Conservation (phyloP, 92 coral and sea anemone genomes). For the Metridium senile region DNA sequence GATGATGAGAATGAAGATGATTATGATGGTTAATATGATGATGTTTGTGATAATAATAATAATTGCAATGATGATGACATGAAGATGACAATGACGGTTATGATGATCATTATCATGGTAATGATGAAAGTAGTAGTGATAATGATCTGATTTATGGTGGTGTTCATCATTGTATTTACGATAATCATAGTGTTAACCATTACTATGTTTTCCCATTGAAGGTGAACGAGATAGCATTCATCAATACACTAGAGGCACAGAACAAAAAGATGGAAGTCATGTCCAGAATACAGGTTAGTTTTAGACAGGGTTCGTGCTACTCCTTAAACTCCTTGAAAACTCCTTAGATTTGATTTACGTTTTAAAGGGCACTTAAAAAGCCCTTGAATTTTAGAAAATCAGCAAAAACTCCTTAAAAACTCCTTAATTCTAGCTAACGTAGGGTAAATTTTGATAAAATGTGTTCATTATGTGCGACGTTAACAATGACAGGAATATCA, state of each 20-base stretch:
- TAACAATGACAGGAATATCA: too few species aligned
- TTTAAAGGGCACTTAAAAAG: too few species aligned
- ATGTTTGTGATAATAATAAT: not conserved
- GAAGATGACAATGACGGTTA: not conserved
- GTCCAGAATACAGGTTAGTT: conserved; percentile 87
- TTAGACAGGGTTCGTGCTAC: not conserved
- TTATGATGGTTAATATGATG: not conserved
- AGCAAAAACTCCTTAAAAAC: too few species aligned
- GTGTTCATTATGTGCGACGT: too few species aligned
- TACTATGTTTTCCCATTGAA: too few species aligned
- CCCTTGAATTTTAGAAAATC: too few species aligned
- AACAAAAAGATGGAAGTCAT: conserved; percentile 97
- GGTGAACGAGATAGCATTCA: conserved; percentile 99
- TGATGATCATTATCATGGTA: not conserved
- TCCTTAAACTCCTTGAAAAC: too few species aligned
- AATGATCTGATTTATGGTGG: not conserved
- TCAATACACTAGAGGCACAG: conserved; percentile 94
- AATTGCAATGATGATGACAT: not conserved
- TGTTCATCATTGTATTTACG: too few species aligned
- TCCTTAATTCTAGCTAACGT: too few species aligned
- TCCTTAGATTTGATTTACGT: too few species aligned
- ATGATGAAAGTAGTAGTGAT: not conserved
- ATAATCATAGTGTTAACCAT: too few species aligned
- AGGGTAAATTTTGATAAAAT: too few species aligned
- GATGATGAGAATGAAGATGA: not conserved